These are phyloP conservation scores for Drosophila pseudotakahashii DNA, from an alignment of 2,888 invertebrate genomes.

Conservation along the genomic window DNA sequence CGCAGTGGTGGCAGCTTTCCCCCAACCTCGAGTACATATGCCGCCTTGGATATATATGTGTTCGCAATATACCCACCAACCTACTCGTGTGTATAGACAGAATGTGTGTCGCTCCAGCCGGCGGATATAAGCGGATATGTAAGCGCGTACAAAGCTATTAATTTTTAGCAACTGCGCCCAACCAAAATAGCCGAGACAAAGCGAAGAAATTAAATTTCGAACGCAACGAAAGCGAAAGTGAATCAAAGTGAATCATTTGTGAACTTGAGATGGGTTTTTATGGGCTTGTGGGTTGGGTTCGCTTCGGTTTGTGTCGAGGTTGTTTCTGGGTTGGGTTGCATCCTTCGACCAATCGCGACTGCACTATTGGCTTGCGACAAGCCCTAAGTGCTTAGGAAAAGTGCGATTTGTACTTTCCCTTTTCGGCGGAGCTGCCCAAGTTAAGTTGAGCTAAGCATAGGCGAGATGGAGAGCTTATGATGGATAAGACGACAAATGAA, in stretches of 20 bases:
- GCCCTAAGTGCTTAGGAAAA: slow-evolving; percentile 56
- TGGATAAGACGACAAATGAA: slow-evolving; percentile 48
- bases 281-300: slow-evolving; percentile 20
- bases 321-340: slow-evolving; percentile 46
- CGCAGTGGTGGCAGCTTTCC: slow-evolving; percentile 59
- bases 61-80: slow-evolving; percentile 6
- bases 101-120: slow-evolving; percentile 59
- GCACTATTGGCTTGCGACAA: slow-evolving; percentile 12
- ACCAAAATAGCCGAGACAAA: slow-evolving; percentile 39
- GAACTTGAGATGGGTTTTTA: slow-evolving; percentile 42
- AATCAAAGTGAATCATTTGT: slow-evolving; percentile 40
- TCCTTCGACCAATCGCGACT: slow-evolving; percentile 49
- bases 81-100: slow-evolving; percentile 22
- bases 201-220: slow-evolving; percentile 46
- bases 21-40: slow-evolving; percentile 51
- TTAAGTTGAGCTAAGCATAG: slow-evolving; percentile 14
- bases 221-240: slow-evolving; percentile 62
- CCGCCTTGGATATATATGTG: slow-evolving; percentile 1
- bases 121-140: slow-evolving; percentile 52
- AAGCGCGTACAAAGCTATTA: slow-evolving; percentile 59
- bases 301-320: neutral
- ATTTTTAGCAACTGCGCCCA: slow-evolving; percentile 64
- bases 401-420: slow-evolving; percentile 70
- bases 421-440: slow-evolving; percentile 43
- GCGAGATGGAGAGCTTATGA: slow-evolving; percentile 44